These are phyloP conservation scores for Agriopis leucophaearia DNA, from an alignment of 2,888 invertebrate species.

Conservation along the genomic window DNA sequence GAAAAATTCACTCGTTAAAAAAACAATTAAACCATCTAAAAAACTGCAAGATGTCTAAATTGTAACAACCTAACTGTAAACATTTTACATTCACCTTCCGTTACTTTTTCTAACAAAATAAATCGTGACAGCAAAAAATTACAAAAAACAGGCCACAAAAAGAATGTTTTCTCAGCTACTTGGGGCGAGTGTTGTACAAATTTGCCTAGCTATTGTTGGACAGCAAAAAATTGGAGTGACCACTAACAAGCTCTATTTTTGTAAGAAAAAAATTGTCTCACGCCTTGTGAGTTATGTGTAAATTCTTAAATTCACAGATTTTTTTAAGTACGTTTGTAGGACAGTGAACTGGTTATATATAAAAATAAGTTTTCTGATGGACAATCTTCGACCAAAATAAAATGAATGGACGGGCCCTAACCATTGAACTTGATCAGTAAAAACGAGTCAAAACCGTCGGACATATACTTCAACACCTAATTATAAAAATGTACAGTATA, in stretches of 20 bases:
- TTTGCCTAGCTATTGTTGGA: conserved; percentile 62
- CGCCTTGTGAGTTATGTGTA: conserved; percentile 54
- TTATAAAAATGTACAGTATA: too few relatives aligned
- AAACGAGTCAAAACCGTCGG: too few relatives aligned
- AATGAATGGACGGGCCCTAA: too few relatives aligned
- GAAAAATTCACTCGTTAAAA: too few relatives aligned
- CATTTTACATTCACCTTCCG: conserved; percentile 5
- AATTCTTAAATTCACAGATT: conserved; percentile 7
- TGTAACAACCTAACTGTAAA: conserved; percentile 4
- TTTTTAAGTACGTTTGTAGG: too few relatives aligned
- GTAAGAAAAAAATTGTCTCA: conserved; percentile 58
- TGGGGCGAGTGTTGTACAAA: conserved; percentile 65
- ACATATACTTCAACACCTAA: too few relatives aligned
- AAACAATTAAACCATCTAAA: too few relatives aligned
- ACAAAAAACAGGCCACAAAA: conserved; percentile 35
- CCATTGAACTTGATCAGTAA: too few relatives aligned
- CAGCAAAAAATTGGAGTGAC: conserved; percentile 58
- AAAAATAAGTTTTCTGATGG: background rate
- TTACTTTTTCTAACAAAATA: conserved; percentile 25
- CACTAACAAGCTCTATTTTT: conserved; percentile 68
- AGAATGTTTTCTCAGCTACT: conserved; percentile 68
- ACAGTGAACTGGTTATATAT: too few relatives aligned
- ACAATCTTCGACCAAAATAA: too few relatives aligned
- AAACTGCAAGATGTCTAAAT: background rate
- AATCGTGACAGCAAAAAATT: conserved; percentile 29